These are phyloP conservation scores for Psittacara wagleri DNA, from an alignment of 2,113 vertebrate species.

Conservation along the genomic window DNA sequence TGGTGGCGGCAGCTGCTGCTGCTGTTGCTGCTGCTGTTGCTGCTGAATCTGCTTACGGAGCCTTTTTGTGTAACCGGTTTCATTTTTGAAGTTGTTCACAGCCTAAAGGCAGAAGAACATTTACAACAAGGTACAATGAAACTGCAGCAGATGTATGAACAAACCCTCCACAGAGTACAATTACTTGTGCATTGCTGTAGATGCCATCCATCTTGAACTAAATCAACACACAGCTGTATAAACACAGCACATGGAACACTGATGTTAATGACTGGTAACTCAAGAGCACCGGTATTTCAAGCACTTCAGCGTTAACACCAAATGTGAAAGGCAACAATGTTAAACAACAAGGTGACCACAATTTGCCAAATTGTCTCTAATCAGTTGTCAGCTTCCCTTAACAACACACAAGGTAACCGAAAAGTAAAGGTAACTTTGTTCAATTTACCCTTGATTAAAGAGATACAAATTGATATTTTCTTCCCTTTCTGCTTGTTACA, in stretches of 20 bases:
- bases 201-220: not conserved
- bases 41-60: conserved; percentile 75
- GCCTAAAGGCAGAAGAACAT: conserved; percentile 74
- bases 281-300: not conserved
- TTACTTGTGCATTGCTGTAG: not conserved
- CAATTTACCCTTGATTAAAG: not conserved
- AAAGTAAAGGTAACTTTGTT: not conserved
- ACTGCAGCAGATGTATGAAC: fast-evolving
- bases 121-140: not conserved
- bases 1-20: fast-evolving
- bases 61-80: conserved; percentile 83
- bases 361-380: not conserved
- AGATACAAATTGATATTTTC: not conserved
- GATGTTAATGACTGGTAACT: not conserved
- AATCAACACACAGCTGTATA: not conserved
- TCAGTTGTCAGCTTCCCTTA: not conserved
- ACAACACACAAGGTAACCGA: not conserved
- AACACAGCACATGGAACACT: not conserved
- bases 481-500: not conserved
- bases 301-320: not conserved
- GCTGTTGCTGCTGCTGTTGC: conserved; percentile 30
- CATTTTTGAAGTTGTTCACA: conserved; percentile 95
- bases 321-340: not conserved
- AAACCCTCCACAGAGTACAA: not conserved
- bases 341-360: not conserved